phyloP scores from a whole-genome alignment of 1,140 invertebrate genomes.

The Coptotermes formosanus region DNA sequence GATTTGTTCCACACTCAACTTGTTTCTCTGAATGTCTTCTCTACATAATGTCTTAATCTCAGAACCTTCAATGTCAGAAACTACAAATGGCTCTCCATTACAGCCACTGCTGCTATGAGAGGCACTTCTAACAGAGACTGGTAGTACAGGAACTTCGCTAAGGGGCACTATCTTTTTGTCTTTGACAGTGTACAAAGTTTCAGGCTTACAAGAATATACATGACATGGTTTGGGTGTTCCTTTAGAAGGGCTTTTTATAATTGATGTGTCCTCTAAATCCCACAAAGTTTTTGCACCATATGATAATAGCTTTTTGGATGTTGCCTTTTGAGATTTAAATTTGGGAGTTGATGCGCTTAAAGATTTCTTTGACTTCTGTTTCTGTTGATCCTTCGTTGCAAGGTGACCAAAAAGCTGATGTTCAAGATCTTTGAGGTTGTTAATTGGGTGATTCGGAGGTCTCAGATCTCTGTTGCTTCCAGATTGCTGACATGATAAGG shows the following conservation, averaged over 20 bases:
- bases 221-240: background rate
- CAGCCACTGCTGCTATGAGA: background rate
- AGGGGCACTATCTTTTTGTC: conserved; percentile 43
- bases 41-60: background rate
- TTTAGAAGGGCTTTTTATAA: background rate
- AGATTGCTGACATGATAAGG: conserved; percentile 36
- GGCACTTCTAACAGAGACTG: conserved; percentile 23
- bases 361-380: conserved; percentile 20
- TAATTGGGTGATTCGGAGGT: conserved; percentile 40
- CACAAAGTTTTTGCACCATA: background rate
- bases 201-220: conserved; percentile 40
- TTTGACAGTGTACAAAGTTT: conserved; percentile 46
- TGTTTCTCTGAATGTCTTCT: conserved; percentile 21
- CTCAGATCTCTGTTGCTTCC: conserved; percentile 27
- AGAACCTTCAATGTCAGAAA: background rate
- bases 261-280: background rate
- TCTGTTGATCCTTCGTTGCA: conserved; percentile 28
- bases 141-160: background rate
- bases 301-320: background rate
- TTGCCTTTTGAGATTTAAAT: background rate
- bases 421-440: conserved; percentile 43
- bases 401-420: conserved; percentile 41
- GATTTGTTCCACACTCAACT: conserved; percentile 50
- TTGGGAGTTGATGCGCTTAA: background rate
- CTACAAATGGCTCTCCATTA: conserved; percentile 30